phyloP scores from a whole-genome alignment of 1,140 invertebrate species.

The Macrosteles quadrilineatus region DNA sequence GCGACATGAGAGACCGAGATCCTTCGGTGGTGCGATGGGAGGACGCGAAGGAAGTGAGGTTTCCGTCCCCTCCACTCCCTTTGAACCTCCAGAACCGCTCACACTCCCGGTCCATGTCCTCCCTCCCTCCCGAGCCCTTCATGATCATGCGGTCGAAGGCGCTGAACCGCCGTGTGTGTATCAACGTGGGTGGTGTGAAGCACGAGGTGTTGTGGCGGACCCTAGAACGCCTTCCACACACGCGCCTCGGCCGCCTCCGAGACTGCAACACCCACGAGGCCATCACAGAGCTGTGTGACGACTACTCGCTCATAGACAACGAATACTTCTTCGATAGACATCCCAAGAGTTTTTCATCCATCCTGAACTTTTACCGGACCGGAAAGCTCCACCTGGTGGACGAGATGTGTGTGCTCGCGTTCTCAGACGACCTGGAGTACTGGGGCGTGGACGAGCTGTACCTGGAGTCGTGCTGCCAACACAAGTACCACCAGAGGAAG shows the following conservation, averaged over 20 bases:
- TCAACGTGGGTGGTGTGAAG: slow-evolving; percentile 96
- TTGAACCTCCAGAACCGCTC: slow-evolving; percentile 59
- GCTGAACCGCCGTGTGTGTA: slow-evolving; percentile 83
- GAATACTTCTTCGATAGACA: slow-evolving; percentile 99
- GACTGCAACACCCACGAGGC: slow-evolving; percentile 96
- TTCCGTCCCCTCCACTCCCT: slow-evolving; percentile 56
- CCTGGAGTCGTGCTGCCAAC: slow-evolving; percentile 96
- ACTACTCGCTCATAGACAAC: slow-evolving; percentile 95
- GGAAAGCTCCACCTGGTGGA: slow-evolving; percentile 97
- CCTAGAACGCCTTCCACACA: slow-evolving; percentile 92
- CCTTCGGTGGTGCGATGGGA: slow-evolving; percentile 57
- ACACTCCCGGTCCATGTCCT: slow-evolving; percentile 83
- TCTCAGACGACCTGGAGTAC: slow-evolving; percentile 97
- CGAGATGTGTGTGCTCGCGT: slow-evolving; percentile 98
- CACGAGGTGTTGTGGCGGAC: slow-evolving; percentile 93
- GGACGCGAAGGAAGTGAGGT: slow-evolving; percentile 38
- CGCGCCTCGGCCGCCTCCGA: slow-evolving; percentile 85
- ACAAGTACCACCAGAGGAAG: slow-evolving; percentile 97
- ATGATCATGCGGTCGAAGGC: slow-evolving; percentile 93
- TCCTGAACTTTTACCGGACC: slow-evolving; percentile 93
- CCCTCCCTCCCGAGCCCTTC: slow-evolving; percentile 88
- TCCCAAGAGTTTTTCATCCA: slow-evolving; percentile 96
- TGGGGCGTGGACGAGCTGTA: slow-evolving; percentile 98
- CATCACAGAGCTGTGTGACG: slow-evolving; percentile 95
- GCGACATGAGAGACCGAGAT: slow-evolving; percentile 63